Conservation (phyloP, 2,888 invertebrate species). For the Clistopyga incitator region DNA sequence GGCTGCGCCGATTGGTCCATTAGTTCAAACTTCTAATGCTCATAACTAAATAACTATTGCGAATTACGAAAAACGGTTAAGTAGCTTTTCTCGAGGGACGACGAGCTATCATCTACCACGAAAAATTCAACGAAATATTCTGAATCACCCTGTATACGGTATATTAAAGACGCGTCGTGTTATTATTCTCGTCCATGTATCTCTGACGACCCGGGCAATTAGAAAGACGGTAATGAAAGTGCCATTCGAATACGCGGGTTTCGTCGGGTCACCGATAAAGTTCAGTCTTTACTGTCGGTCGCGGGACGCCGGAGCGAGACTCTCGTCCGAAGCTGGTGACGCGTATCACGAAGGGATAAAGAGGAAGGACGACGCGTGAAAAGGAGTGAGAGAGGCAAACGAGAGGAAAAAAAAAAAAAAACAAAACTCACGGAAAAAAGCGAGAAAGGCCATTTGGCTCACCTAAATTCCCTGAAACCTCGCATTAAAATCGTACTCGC, state of each 20-base stretch:
- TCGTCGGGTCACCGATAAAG: constrained; percentile 79
- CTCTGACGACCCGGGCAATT: constrained; percentile 80
- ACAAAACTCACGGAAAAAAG: neutral
- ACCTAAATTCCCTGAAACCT: constrained; percentile 78
- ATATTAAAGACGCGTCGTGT: constrained; percentile 50
- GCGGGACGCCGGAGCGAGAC: constrained; percentile 45
- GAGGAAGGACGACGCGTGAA: constrained; percentile 33
- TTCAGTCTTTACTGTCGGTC: constrained; percentile 76
- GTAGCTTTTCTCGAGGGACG: too few relatives aligned
- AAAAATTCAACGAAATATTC: too few relatives aligned
- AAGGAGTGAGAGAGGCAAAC: constrained; percentile 26
- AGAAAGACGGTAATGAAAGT: constrained; percentile 82
- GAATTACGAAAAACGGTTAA: too few relatives aligned
- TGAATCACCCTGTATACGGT: neutral
- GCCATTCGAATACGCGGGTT: constrained; percentile 79
- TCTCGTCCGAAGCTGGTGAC: neutral
- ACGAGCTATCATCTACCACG: too few relatives aligned
- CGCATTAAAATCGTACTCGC: constrained; percentile 75
- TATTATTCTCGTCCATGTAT: constrained; percentile 69
- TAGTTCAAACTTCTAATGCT: too few relatives aligned
- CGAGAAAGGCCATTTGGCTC: constrained; percentile 69
- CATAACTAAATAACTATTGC: too few relatives aligned
- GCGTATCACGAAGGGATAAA: constrained; percentile 36
- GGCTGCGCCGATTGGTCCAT: too few relatives aligned
- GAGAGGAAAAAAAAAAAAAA: neutral